Evolutionary conservation across 2,797 vertebrate species (phyloP).

Genomic region (Sebastes variabilis): DNA sequence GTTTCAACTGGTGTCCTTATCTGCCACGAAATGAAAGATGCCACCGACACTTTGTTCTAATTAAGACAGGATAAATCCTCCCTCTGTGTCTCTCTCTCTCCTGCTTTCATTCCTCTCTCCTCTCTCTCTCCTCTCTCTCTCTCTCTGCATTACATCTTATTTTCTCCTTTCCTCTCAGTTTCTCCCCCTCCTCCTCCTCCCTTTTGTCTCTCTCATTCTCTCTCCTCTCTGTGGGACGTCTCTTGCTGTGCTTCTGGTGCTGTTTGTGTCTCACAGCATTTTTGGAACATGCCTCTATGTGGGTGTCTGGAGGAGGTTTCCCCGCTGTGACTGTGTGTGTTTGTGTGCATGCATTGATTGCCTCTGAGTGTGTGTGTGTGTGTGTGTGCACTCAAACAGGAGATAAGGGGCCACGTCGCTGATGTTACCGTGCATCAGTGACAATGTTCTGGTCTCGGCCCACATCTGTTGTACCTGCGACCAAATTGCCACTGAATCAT

Average conservation of each 20-base stretch:
- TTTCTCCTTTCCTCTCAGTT: constrained; percentile 34
- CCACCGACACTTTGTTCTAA: constrained; percentile 59
- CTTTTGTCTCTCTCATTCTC: constrained; percentile 65
- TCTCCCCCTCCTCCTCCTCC: neutral
- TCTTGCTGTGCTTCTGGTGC: constrained; percentile 66
- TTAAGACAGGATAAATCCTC: constrained; percentile 51
- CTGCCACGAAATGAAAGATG: constrained; percentile 54
- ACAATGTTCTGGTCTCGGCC: constrained; percentile 49
- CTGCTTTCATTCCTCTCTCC: constrained; percentile 8
- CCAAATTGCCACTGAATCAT: constrained; percentile 53
- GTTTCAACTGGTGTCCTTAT: constrained; percentile 59
- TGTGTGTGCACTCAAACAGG: constrained; percentile 36
- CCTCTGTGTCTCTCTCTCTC: constrained; percentile 1
- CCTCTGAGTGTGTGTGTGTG: constrained; percentile 7
- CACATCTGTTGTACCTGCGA: constrained; percentile 76
- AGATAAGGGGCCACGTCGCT: constrained; percentile 54
- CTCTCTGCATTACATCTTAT: constrained; percentile 52
- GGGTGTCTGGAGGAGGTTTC: constrained; percentile 71
- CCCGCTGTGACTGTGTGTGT: constrained; percentile 62
- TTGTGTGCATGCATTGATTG: constrained; percentile 47
- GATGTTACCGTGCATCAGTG: constrained; percentile 58
- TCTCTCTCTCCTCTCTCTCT: neutral
- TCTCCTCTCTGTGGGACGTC: constrained; percentile 69
- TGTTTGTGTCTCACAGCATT: constrained; percentile 69
- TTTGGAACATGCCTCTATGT: constrained; percentile 68